Conservation (phyloP, 2,888 invertebrate species). For the Mythimna impura region DNA sequence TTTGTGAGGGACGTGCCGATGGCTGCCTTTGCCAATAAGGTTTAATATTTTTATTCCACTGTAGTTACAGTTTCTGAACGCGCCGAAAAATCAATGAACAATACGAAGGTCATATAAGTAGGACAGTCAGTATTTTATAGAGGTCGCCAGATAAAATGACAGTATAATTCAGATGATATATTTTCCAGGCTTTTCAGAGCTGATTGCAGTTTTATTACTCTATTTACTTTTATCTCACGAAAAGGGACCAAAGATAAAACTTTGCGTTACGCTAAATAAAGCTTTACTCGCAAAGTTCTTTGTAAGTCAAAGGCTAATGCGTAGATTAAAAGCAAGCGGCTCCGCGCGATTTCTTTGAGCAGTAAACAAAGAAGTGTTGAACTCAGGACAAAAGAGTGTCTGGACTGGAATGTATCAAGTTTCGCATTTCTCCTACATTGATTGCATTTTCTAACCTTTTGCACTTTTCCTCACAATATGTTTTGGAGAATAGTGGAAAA, state of each 20-base stretch:
- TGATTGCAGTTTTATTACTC: conserved; percentile 46
- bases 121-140: conserved; percentile 46
- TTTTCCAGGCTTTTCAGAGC: conserved; percentile 22
- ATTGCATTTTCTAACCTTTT: conserved; percentile 10
- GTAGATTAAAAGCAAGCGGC: conserved; percentile 62
- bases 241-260: conserved; percentile 33
- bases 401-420: conserved; percentile 25
- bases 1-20: conserved; percentile 22
- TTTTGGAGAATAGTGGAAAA: not conserved
- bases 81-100: conserved; percentile 44
- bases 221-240: conserved; percentile 31
- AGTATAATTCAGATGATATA: conserved; percentile 46
- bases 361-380: conserved; percentile 56
- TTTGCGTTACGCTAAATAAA: conserved; percentile 37
- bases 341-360: conserved; percentile 53
- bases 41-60: conserved; percentile 18
- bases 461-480: conserved; percentile 3
- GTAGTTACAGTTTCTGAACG: conserved; percentile 19
- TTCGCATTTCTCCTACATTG: conserved; percentile 3
- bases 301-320: conserved; percentile 58
- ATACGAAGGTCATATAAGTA: conserved; percentile 25
- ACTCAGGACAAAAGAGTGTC: conserved; percentile 47
- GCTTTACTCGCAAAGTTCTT: conserved; percentile 45
- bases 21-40: conserved; percentile 6
- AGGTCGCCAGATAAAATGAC: conserved; percentile 43